Base-by-base conservation (phyloP, 2,888 invertebrate species). In the Steinernema scapterisci region DNA sequence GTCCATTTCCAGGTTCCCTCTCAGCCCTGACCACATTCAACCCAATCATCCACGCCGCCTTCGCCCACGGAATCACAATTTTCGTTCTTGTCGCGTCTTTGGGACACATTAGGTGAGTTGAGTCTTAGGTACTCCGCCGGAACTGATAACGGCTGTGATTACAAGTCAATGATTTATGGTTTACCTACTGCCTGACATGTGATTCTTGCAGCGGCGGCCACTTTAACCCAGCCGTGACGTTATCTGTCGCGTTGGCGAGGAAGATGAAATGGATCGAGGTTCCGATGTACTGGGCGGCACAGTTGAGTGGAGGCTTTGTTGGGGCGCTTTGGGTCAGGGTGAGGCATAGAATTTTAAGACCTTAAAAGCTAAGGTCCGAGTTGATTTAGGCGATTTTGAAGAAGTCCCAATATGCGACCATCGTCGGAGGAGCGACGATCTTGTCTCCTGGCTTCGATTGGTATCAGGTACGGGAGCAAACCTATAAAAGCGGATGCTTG, bases 151-250 rank as follows among this genome's bases (percentile, higher is more conserved):
- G 5, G 21, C 21, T 11, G 54, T 25, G 54, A 21, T 38, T 38
- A 38, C 38, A 38, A 38, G 38, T 38, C 38, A 13, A 25, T 54
- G 54, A 54, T 54, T 54, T 54, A 54, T 25, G 43, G 31, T 27
- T 6, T 3, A 21, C 16, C 54, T 23, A 73, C n/a, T 23, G 25
- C 25, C 16, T 31, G 7, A 73, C 27, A 43, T 70, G n/a, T 45
- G 43, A 25, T 48, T 45, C n/a, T 51, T 70, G 54, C 72, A 89
- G 89, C 80, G 89, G 89, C 1, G 89, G 88, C 13, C 89, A 89
- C 79, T 86, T 89, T 73, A 89, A 89, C 78, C 89, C 89, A 0
- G 89, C 88, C 0, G 89, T 89, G 11, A 88, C 89, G 0, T 74
- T 88, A 5, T 88, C 88, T 11, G 79, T 85, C 48, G 80, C 82